Evolutionary conservation across 2,888 invertebrate species (phyloP), one percentile per base, ranked within the genome.

Genomic region (Plusia festucae): DNA sequence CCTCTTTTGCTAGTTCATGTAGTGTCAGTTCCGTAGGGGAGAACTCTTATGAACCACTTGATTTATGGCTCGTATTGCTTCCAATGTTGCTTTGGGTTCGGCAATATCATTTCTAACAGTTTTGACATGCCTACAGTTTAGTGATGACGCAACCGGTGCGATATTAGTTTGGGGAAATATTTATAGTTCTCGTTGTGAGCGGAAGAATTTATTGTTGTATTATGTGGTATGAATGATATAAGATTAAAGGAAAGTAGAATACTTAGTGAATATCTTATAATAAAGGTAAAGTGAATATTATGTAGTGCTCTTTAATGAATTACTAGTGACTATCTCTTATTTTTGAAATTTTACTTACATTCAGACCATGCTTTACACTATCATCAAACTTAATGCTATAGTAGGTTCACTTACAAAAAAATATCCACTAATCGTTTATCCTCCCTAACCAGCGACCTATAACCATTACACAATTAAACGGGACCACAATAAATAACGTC

Each of bases 1-100:
- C 90, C 88, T 89, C 88, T 89, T 90, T 88, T 82, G 85, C 84
- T 81, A 88, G 85, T 90, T 88, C 86, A 88, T 89, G 85, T 87
- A 84, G 90, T 89, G 91, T 90, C 88, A 87, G 83, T 84, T 88
- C 85, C 88, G 87, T 74, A 76, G 84, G 85, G 85, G 73, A 74
- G 72, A 84, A 85, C 85, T 87, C 88, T 91, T 91, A 91, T 88
- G 88, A 89, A 85, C 82, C 82, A 75, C 68, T 87, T 92, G 93
- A 93, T 93, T 91, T 92, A 93, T 90, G 83, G 56, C 62, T 78
- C 60, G 80, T 81, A 84, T 84, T 78, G 82, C 78, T 79, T 82
- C 81, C 82, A 82, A 82, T 81, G 85, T 85, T 84, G 86, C 79
- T 79, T 79, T 79, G 82, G 82, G 81, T 76, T 82, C 74, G 76